Evolutionary conservation across 2,888 invertebrate genomes (phyloP), one percentile per base, ranked within the genome.

Genomic region (Eudasyphora cyanicolor): DNA sequence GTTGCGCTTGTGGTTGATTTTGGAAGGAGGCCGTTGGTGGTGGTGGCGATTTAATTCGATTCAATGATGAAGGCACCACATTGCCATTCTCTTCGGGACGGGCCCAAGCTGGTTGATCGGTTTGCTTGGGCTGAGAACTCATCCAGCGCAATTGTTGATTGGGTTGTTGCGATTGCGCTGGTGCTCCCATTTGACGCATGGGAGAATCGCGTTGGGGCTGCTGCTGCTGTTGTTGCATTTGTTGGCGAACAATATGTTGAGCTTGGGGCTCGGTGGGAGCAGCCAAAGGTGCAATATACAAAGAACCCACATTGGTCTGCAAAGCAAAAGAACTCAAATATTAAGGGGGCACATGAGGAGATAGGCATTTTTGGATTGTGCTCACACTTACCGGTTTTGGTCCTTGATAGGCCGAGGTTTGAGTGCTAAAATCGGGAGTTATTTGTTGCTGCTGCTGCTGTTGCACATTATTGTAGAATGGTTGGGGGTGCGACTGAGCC

Each of bases 231-330:
- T 92, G 91, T 75, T 88, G 89, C 78, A 87, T 85, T 80, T 89
- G 89, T 84, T 90, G 90, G 32, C 89, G 87, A 51, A 94, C 87
- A 76, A 89, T 88, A 82, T 89, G 88, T 80, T 87, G 91, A 10
- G 91, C 90, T 83, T 90, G 90, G 2, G 90, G 90, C 76, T 90
- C 90, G 6, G 87, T 87, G 24, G 90, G 88, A 38, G 88, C 87
- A 38, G 93, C 90, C 93, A 94, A 79, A 6, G 94, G 94, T 57
- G 94, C 94, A 82, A 94, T 93, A 86, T 94, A 94, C 51, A 94
- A 90, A 17, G 93, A 93, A 77, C 94, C 94, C 78, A 94, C 91
- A 79, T 91, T 91, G 79, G 91, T 91, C 89, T 91, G 79, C n/a
- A 4, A 77, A 32, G 45, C 19, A 51, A 51, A 38, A 51, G 19